Base-by-base conservation (phyloP, 92 coral and sea anemone genomes). In the Epizoanthus scotinus region DNA sequence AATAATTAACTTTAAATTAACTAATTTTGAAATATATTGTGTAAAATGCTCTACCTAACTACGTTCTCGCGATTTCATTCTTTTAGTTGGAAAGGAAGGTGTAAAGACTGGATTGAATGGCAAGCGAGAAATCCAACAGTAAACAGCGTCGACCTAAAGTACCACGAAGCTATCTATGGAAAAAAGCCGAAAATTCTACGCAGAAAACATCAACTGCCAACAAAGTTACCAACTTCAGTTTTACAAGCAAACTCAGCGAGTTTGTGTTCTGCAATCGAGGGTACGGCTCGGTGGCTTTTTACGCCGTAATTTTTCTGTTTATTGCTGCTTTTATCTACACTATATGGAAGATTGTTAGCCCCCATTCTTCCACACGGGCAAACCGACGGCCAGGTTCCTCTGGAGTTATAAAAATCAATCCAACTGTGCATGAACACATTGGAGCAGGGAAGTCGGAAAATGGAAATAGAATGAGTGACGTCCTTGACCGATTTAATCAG, bases 271-370 rank as follows among this genome's bases (percentile, higher is more conserved):
- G 99, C 79, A 91, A 96, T 47, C 94, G 91, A 66, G 97, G 95
- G 5, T 92, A 92, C 73, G 94, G 93, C 49, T 96, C 99, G 6
- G 91, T 96, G 67, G 93, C 97, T 12, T 91, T 96, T 73, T 96
- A 96, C 52, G 98, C 95, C 21, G 75, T 93, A 5, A 88, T 96
- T 74, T 65, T 91, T 19, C 38, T 96, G 50, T 85, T 96, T 71
- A 86, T 96, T 18, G 70, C 89, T 72, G 91, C 92, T 12, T 89
- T 96, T 66, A 78, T 96, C 2, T 96, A 96, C 29, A 87, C 91
- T 44, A 85, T 96, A 73, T 92, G 99, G 90, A 96, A 96, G 84
- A 91, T 96, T 31, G 99, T 96, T 53, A 90, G 98, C 65, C 88
- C 94, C 21, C 95, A 93, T 68, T 77, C 84, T 20, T 91, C 98